Evolutionary conservation across 2,797 vertebrate genomes (phyloP), one percentile per base, ranked within the genome.

Genomic region (Moxostoma hubbsi): DNA sequence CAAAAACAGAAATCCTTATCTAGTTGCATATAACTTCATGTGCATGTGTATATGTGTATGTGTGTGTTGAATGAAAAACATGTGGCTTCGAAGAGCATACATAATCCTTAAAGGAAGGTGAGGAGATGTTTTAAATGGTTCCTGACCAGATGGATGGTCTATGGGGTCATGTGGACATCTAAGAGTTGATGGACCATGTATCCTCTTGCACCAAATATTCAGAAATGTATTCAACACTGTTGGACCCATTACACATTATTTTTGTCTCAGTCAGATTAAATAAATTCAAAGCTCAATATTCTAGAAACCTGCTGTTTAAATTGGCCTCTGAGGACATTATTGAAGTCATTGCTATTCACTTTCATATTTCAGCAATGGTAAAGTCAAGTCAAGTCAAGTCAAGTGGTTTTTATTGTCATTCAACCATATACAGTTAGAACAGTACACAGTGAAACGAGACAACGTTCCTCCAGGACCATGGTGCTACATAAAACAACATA

Each of bases 81-180:
- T 81, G 75, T 81, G 79, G 65, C 36, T 46, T 18, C 24, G 63
- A 55, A 53, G 11, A 45, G 53, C 66, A 58, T 7, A 50, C 63
- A 53, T 81, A 67, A 78, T 73, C 75, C 71, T 84, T 76, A 85
- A 85, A 89, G 90, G 71, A 79, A 88, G 89, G 87, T 89, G 77
- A 71, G 71, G 82, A 84, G 76, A 85, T 86, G 64, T 88, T 86
- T 85, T 13, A 15, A 78, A 75, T 54, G 68, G 83, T 78, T 80
- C 53, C 70, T 77, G 77, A 86, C 86, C 91, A 90, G 86, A 91
- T 90, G 89, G 89, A 89, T 90, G 90, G 92, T 88, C 90, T 90
- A 82, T 24, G 80, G 81, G 81, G 90, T 87, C 86, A 87, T 89
- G 83, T 90, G 91, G 89, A 84, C 87, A 90, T 64, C 57, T 64